Evolutionary conservation across 2,888 invertebrate species (phyloP), one percentile per base, ranked within the genome.

Genomic region (Camponotus fellah): DNA sequence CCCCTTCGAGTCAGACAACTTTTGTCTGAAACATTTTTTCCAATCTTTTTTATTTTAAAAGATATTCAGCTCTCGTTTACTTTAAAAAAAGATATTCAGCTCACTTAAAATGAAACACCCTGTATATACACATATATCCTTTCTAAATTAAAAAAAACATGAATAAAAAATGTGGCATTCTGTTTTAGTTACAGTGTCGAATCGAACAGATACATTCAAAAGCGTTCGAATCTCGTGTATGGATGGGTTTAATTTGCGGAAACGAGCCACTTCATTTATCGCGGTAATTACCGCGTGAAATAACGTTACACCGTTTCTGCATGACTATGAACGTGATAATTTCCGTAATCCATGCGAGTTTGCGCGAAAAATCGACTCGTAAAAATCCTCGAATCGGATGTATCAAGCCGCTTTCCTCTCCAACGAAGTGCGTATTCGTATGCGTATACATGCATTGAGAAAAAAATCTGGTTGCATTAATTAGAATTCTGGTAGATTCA

Each of bases 261-360:
- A 72, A 72, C 46, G 74, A 46, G 17, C 14, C 32, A 43, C 40
- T 72, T 80, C 72, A 72, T 80, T 79, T 71, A 71, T 79, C 46
- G 79, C 14, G 12, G 17, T 58, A 71, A 79, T 77, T 79, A 60
- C 34, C 34, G 46, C 72, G 60, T 58, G 46, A 72, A 72, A 72
- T 77, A 68, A 68, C 58, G 69, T 40, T 56, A 56, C n/a, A 14
- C 26, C 69, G 14, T 56, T 74, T 9, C 32, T 14, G 65, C 37
- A 9, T 34, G 49, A 21, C 74, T 75, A 14, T 21, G 17, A 40
- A 8, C 34, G 46, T 17, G 46, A 68, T 40, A 53, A 56, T 77
- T 53, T 77, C 40, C 9, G 32, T 43, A n/a, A 26, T 6, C 46
- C 64, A 32, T 56, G 56, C 68, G 69, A 58, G 43, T n/a, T 32